A percentile compares a stretch with the other conserved stretches of the same genome.
Evolutionary conservation across 2,888 invertebrate species (phyloP).

Genomic region (Tipula lateralis): DNA sequence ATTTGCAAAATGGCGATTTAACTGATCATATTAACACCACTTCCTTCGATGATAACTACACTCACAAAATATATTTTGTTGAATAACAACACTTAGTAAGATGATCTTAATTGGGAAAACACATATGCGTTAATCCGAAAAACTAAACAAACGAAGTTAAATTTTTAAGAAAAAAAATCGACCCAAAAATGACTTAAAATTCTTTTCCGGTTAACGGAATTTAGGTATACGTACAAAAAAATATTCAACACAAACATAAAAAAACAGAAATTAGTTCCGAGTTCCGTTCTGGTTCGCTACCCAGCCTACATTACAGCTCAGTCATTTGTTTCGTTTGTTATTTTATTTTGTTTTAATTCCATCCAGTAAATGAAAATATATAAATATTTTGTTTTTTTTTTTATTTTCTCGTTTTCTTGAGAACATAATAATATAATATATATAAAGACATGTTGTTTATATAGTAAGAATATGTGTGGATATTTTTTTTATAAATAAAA

Average conservation of each 20-base stretch:
- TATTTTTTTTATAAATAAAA: too few species aligned
- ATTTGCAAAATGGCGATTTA: neutral
- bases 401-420: neutral
- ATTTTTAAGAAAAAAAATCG: neutral
- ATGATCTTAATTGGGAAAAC: neutral
- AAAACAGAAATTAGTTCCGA: constrained; percentile 6
- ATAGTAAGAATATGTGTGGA: neutral
- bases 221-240: neutral
- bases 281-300: constrained; percentile 19
- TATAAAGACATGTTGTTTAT: neutral
- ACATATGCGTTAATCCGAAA: neutral
- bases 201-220: constrained; percentile 1
- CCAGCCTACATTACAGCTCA: neutral
- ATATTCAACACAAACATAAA: neutral
- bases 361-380: neutral
- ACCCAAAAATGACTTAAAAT: neutral
- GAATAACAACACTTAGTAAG: neutral
- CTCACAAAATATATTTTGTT: neutral
- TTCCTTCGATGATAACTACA: neutral
- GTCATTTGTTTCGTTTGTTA: neutral
- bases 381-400: neutral
- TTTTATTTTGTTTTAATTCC: neutral
- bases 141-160: neutral
- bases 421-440: neutral
- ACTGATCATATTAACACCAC: neutral